phyloP scores from a whole-genome alignment of 2,888 invertebrate genomes.

The Loripinus fragilis region DNA sequence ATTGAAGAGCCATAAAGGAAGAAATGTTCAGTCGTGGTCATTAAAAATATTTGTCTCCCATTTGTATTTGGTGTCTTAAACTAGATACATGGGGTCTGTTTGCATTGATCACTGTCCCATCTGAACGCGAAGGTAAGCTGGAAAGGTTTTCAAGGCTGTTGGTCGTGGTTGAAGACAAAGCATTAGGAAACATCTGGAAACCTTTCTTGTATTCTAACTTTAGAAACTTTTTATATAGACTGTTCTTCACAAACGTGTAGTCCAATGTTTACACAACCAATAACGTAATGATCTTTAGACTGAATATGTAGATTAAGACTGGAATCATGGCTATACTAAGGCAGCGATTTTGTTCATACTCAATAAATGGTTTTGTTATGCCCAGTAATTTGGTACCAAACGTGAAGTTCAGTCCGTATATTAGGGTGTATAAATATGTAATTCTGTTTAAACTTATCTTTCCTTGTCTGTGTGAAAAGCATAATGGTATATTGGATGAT shows the following conservation, averaged over 20 bases:
- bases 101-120: constrained; percentile 12
- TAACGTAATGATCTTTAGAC: too few relatives aligned
- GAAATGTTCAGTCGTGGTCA: constrained; percentile 18
- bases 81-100: constrained; percentile 19
- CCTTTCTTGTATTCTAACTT: constrained; percentile 38
- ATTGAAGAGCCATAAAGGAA: constrained; percentile 4
- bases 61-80: constrained; percentile 12
- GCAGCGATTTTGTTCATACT: too few relatives aligned
- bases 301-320: too few relatives aligned
- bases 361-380: not conserved
- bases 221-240: not conserved
- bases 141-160: constrained; percentile 16
- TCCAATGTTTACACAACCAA: too few relatives aligned
- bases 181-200: constrained; percentile 25
- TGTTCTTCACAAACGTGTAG: constrained; percentile 31
- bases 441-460: too few relatives aligned
- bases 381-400: not conserved
- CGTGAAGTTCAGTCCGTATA: constrained; percentile 14
- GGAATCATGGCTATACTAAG: too few relatives aligned
- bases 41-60: constrained; percentile 12
- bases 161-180: not conserved
- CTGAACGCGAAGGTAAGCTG: constrained; percentile 19
- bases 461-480: too few relatives aligned
- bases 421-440: not conserved
- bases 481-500: too few relatives aligned